Base-by-base conservation (phyloP, 2,888 invertebrate species). In the Meghimatium bilineatum region DNA sequence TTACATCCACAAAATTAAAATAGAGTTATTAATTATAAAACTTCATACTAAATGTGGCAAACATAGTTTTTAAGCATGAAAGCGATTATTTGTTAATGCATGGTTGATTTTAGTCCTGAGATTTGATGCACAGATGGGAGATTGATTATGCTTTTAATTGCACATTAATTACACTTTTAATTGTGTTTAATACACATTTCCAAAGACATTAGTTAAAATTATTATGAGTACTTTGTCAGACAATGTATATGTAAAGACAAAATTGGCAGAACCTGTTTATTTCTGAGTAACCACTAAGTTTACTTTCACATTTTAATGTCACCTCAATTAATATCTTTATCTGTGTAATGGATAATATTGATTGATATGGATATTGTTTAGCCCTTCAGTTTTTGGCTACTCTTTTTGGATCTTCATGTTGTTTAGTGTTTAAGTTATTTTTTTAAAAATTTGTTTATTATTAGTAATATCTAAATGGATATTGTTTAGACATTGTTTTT, bases 41-140 rank as follows among this genome's bases (percentile, higher is more conserved):
- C 32, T 32, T 29, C 29, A 20, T 32, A 66, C 32, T 5, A 66
- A 1, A 66, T 2, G 12, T 71, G 36, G 44, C 36, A 17, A 38
- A 71, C 5, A 38, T 36, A 71, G 38, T 71, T 10, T 71, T 36
- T 23, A 71, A 38, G 38, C 71, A 71, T 38, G 38, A 26, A n/a
- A 72, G 72, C 29, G 44, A n/a, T 3, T 72, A 44, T 12, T 29
- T 44, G 36, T 52, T 29, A n/a, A 56, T 34, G 77, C 38, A 77
- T 63, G 38, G 10, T 77, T 14, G 1, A 44, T n/a, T 44, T 36
- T 38, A 63, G n/a, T n/a, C 6, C 12, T 56, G 29, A 77, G 38
- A 23, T 56, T 12, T 77, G 77, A 77, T 77, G 77, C 77, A 77
- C 77, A 77, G 77, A 77, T n/a, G n/a, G 72, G n/a, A 44, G 14